Base-by-base conservation (phyloP, 2,113 vertebrate species). In the Thamnophis sirtalis region DNA sequence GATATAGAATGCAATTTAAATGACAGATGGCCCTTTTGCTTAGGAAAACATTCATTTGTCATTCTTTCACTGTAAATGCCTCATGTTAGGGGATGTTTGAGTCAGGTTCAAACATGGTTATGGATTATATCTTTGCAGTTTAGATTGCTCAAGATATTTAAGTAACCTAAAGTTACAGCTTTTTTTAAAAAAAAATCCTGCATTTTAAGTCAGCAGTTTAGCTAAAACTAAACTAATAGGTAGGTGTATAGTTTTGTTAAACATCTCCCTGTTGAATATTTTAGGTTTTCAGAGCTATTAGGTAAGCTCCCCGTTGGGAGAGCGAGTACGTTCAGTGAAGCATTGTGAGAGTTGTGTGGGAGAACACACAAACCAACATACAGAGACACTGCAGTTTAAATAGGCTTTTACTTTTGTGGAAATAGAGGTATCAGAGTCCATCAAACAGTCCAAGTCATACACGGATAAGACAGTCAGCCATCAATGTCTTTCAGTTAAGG, bases 121-220 rank as follows among this genome's bases (percentile, higher is more conserved):
- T 33, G 80, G 86, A 93, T 63, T 91, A 0, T 87, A n/a, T 1
- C 85, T 3, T 24, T 90, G 86, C 24, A 87, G 3, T 4, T 90
- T 88, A 26, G 26, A 90, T 95, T 96, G 43, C 93, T 89, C 19
- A 89, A 17, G 87, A 90, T 93, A 10, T 11, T 93, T 93, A 55
- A 93, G 2, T 92, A 60, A 73, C 15, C 33, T 92, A 11, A 88
- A 93, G 93, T 85, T 11, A 2, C 19, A 95, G 84, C 28, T 88
- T 95, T 94, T 94, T n/a, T n/a, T n/a, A n/a, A n/a, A n/a, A 28
- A 28, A 5, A 28, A 28, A 6, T 3, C 86, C 86, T 68, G 84
- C 49, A 58, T 93, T 86, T 94, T 90, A 91, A 86, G 50, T 90
- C 84, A 48, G 26, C 48, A 93, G 8, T 56, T 92, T 88, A 95